Percentiles rank a stretch among this genome's conserved stretches.
These are phyloP conservation scores for Heterocephalus glaber DNA, from an alignment of 2,113 vertebrate species.

Conservation along the genomic window DNA sequence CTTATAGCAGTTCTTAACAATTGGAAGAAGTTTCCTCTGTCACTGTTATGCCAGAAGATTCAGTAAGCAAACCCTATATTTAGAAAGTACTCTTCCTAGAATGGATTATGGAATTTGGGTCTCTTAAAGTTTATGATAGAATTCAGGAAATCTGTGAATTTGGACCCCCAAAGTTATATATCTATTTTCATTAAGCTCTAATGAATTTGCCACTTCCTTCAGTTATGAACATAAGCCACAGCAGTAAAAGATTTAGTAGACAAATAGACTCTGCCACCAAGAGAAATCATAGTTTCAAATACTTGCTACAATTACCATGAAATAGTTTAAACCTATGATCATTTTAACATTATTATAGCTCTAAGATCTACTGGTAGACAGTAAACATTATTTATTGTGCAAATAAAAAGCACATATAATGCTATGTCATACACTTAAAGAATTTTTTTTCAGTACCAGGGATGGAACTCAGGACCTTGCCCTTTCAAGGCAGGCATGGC, in stretches of 20 bases:
- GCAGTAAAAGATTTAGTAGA: neutral
- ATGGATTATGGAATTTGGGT: neutral
- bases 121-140: conserved; percentile 36
- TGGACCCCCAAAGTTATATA: neutral
- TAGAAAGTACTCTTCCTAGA: conserved; percentile 9
- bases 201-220: conserved; percentile 39
- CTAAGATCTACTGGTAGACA: conserved; percentile 2
- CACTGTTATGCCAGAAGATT: conserved; percentile 34
- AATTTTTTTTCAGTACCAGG: too few relatives aligned
- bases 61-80: neutral
- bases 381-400: conserved; percentile 36
- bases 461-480: too few relatives aligned
- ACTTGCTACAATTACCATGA: conserved; percentile 13
- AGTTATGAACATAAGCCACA: conserved; percentile 39
- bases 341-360: conserved; percentile 32
- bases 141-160: conserved; percentile 26
- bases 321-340: conserved; percentile 8
- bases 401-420: conserved; percentile 49
- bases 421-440: neutral
- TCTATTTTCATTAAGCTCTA: conserved; percentile 42
- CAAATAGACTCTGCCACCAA: conserved; percentile 12
- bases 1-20: neutral
- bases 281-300: conserved; percentile 47
- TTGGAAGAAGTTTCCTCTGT: neutral
- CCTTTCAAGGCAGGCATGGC: too few relatives aligned